Percentiles rank a stretch among this genome's conserved stretches.
Evolutionary conservation across 1,140 invertebrate genomes (phyloP).

Genomic region (Listronotus bonariensis): DNA sequence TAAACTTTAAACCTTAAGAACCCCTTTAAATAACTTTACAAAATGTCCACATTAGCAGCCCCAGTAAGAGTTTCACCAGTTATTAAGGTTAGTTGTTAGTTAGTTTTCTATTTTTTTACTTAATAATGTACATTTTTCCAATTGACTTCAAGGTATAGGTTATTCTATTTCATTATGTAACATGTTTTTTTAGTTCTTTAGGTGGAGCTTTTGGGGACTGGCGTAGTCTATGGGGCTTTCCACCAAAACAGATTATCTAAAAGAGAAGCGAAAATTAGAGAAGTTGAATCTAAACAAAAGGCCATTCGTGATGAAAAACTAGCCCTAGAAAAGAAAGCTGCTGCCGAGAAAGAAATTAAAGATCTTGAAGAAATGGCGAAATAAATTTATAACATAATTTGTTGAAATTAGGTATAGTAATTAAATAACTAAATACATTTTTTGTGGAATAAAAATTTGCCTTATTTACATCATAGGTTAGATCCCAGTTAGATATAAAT

Average conservation of each 20-base stretch:
- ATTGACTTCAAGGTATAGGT: no score
- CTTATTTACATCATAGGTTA: no score
- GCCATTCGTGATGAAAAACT: slow-evolving; percentile 69
- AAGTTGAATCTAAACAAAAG: slow-evolving; percentile 69
- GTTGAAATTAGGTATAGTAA: slow-evolving; percentile 8
- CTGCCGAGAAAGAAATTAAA: slow-evolving; percentile 56
- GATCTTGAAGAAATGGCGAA: slow-evolving; percentile 49
- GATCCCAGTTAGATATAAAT: no score
- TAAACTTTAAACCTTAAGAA: no score
- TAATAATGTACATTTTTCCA: no score
- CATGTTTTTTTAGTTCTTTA: slow-evolving; percentile 62
- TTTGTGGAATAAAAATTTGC: slow-evolving; percentile 4
- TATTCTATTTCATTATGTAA: no score
- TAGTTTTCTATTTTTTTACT: no score
- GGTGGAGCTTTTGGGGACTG: slow-evolving; percentile 73
- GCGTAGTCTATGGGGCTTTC: slow-evolving; percentile 71
- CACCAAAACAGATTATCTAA: slow-evolving; percentile 70
- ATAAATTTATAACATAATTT: slow-evolving; percentile 27
- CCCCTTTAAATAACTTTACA: no score
- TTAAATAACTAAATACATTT: slow-evolving; percentile 13
- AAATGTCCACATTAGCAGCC: no score
- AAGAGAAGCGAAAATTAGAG: slow-evolving; percentile 67
- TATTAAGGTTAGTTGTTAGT: no score
- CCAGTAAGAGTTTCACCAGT: no score
- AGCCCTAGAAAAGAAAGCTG: slow-evolving; percentile 67